phyloP scores from a whole-genome alignment of 2,797 vertebrate genomes.

The Helarctos malayanus region DNA sequence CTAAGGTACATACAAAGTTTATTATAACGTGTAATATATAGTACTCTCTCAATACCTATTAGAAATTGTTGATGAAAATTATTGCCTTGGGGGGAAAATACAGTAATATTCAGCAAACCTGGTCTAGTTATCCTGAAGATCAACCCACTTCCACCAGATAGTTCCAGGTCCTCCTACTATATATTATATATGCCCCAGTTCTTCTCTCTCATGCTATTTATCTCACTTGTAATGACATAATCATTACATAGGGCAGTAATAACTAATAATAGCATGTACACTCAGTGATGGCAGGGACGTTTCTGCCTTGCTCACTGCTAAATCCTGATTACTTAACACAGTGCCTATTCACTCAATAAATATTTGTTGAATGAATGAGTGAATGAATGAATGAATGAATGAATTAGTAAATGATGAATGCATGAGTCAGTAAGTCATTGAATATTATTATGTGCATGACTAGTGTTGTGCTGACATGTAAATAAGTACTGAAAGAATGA shows the following conservation, averaged over 20 bases:
- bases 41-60: background rate
- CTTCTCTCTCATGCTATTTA: background rate
- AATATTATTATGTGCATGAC: background rate
- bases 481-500: slow-evolving; percentile 50
- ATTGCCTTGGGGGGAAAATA: background rate
- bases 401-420: background rate
- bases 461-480: background rate
- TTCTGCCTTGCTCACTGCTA: background rate
- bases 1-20: background rate
- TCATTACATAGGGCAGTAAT: background rate
- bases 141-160: background rate
- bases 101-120: background rate
- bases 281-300: background rate
- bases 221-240: background rate
- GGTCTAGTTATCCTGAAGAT: slow-evolving; percentile 12
- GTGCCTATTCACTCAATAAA: background rate
- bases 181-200: background rate
- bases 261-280: background rate
- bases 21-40: background rate
- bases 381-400: background rate
- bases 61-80: slow-evolving; percentile 6
- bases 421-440: background rate
- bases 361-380: background rate
- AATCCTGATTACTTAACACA: background rate
- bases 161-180: background rate